Evolutionary conservation across 2,113 vertebrate genomes (phyloP), one percentile per base, ranked within the genome.

Genomic region (Sturnus vulgaris): DNA sequence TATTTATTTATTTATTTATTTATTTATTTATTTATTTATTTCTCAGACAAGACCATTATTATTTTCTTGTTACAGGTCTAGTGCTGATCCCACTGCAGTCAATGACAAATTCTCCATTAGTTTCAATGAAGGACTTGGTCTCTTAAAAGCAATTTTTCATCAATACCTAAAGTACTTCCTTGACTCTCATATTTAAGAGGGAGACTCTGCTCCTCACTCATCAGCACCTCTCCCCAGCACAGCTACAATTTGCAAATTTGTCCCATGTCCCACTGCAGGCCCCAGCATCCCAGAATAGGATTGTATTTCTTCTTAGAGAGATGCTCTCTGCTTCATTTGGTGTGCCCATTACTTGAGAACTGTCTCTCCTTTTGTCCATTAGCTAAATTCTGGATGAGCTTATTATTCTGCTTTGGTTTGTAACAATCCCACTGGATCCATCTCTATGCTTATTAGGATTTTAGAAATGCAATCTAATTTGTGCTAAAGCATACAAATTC

Each of bases 361-460:
- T 8, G 2, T 75, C 91, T 88, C 88, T 93, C 75, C 72, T 93
- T 88, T 84, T 50, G 80, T 88, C 92, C 94, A 92, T 90, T 94
- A 96, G 92, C 82, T 90, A 97, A 88, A 90, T 94, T 96, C 90
- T 68, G 69, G 92, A 92, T 57, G 90, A 92, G 82, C 30, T 93
- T 88, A 95, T 92, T 90, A 92, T 93, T 88, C 90, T 88, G 79
- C 68, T 66, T 94, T 82, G 61, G 88, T 71, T 86, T 88, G 73
- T 79, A 93, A 90, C 92, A 94, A 83, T 64, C 93, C 94, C 93
- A 44, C 92, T 93, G 94, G 95, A 93, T 86, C 88, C 76, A 92
- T 92, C 90, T 75, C 81, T 90, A 68, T 86, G 93, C 85, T 88
- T 90, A 92, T 93, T 88, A 95, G 60, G 90, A 90, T 92, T 94